Conservation (phyloP, 2,797 vertebrate genomes). For the Phataginus tetradactyla region DNA sequence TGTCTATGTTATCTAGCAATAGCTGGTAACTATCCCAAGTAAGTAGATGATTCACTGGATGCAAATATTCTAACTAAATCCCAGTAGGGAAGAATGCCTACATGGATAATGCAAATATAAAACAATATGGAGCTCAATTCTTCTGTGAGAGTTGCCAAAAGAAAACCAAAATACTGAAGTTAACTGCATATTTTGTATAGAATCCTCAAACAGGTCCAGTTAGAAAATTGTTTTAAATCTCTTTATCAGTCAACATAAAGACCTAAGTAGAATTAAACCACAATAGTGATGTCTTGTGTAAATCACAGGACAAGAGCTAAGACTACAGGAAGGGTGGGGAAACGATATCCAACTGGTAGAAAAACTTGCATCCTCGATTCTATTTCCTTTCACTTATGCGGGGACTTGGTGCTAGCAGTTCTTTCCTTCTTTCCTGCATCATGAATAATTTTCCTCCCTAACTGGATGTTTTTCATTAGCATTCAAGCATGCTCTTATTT, state of each 20-base stretch:
- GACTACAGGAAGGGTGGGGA: background rate
- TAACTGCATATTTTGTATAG: background rate
- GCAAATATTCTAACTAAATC: constrained; percentile 29
- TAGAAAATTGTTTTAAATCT: background rate
- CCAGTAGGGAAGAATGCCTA: constrained; percentile 14
- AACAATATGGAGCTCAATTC: background rate
- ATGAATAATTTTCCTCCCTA: background rate
- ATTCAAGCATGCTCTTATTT: background rate
- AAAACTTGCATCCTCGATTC: background rate
- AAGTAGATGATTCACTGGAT: constrained; percentile 8
- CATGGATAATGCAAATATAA: background rate
- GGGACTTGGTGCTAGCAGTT: background rate
- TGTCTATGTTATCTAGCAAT: background rate
- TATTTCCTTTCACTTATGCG: background rate
- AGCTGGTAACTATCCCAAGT: background rate
- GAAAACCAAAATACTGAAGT: background rate
- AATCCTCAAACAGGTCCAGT: background rate
- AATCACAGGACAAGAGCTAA: background rate
- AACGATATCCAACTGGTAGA: background rate
- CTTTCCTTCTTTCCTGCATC: background rate
- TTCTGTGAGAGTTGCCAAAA: background rate
- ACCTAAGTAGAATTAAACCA: background rate
- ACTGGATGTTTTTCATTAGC: background rate
- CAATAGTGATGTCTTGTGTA: background rate
- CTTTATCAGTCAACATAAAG: background rate